phyloP scores from a whole-genome alignment of 92 coral and sea anemone genomes.

The Siderastrea siderea region DNA sequence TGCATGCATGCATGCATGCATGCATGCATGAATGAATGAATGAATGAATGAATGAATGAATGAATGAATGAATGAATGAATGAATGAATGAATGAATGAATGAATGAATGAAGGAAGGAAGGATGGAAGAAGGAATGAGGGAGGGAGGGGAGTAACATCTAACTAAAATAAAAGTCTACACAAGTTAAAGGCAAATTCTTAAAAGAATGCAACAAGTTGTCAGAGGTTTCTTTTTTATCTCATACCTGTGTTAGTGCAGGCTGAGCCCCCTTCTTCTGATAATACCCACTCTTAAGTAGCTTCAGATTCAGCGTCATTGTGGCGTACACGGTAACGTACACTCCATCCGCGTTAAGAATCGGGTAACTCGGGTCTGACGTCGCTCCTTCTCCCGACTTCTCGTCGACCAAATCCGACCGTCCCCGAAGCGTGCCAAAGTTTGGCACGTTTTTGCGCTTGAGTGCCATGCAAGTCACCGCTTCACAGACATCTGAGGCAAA shows the following conservation, averaged over 20 bases:
- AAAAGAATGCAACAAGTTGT: background rate
- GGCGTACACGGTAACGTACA: conserved; percentile 95
- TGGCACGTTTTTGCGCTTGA: conserved; percentile 96
- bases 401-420: conserved; percentile 98
- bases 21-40: too few species aligned
- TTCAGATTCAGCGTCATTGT: conserved; percentile 89
- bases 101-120: too few species aligned
- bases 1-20: too few species aligned
- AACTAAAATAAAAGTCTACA: too few species aligned
- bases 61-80: too few species aligned
- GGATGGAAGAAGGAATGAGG: too few species aligned
- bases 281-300: conserved; percentile 87
- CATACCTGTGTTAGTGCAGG: conserved; percentile 90
- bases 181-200: background rate
- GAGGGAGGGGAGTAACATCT: too few species aligned
- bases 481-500: conserved; percentile 99
- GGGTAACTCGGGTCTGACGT: conserved; percentile 97
- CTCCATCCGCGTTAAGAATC: conserved; percentile 98
- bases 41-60: too few species aligned
- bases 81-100: too few species aligned
- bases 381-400: conserved; percentile 98
- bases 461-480: conserved; percentile 99
- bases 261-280: conserved; percentile 78
- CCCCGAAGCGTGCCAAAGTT: conserved; percentile 99
- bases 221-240: background rate